phyloP scores from a whole-genome alignment of 2,888 invertebrate species.

The Anodontia alba region DNA sequence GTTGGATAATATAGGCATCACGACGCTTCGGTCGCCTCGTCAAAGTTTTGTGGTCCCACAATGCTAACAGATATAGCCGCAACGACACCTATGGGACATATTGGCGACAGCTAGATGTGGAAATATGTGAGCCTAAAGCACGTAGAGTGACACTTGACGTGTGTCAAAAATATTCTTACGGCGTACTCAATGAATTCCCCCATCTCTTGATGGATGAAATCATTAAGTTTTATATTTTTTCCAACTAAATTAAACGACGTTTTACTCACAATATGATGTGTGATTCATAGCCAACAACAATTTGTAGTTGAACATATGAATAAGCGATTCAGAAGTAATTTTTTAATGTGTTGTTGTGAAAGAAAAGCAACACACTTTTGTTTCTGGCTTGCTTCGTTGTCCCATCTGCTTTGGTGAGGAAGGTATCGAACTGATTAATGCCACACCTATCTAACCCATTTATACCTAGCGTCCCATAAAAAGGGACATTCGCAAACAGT shows the following conservation, averaged over 20 bases:
- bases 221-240: neutral
- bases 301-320: neutral
- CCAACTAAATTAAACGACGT: neutral
- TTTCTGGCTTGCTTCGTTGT: no score
- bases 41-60: neutral
- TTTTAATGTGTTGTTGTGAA: no score
- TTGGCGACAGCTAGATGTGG: conserved; percentile 2
- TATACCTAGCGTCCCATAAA: no score
- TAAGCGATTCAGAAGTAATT: neutral
- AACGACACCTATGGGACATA: conserved; percentile 1
- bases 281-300: neutral
- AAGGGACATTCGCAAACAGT: no score
- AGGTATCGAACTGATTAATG: no score
- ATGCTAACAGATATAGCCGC: neutral
- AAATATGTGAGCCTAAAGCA: neutral
- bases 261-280: neutral
- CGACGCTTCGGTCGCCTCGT: neutral
- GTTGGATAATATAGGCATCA: neutral
- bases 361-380: no score
- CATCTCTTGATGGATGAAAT: neutral
- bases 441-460: no score
- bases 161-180: neutral
- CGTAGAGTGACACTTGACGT: neutral
- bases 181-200: neutral
- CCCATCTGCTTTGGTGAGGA: no score